These are phyloP conservation scores for Orthosia cruda DNA, from an alignment of 2,888 invertebrate genomes.

Conservation along the genomic window DNA sequence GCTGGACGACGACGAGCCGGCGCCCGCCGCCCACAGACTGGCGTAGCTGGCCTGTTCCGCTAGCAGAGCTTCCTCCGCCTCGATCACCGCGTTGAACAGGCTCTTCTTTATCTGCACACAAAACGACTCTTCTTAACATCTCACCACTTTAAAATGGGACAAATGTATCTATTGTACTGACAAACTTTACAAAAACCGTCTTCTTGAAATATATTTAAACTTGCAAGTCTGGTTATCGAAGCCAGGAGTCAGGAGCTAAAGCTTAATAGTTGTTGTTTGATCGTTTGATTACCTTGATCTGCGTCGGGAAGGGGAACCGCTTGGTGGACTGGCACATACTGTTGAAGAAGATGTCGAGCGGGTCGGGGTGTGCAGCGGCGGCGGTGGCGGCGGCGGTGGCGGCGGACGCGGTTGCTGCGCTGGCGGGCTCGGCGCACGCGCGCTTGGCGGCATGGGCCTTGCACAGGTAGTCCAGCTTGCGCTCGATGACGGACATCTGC, in stretches of 20 bases:
- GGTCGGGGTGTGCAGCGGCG: constrained; percentile 75
- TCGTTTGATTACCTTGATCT: constrained; percentile 74
- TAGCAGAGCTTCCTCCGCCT: constrained; percentile 86
- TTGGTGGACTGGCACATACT: constrained; percentile 89
- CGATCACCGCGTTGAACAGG: constrained; percentile 85
- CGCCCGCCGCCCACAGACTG: constrained; percentile 83
- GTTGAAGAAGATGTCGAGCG: constrained; percentile 88
- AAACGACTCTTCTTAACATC: background rate
- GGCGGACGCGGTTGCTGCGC: too few species aligned
- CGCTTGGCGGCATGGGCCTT: constrained; percentile 71
- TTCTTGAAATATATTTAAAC: background rate
- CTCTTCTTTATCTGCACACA: constrained; percentile 79
- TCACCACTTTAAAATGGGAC: background rate
- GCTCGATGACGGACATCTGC: constrained; percentile 79
- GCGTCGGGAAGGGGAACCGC: constrained; percentile 85
- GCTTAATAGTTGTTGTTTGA: background rate
- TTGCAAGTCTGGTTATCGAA: background rate
- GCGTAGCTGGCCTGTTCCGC: constrained; percentile 88
- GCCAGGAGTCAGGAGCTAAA: background rate
- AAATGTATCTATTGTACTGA: too few species aligned
- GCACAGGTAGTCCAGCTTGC: constrained; percentile 83
- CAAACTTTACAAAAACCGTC: background rate
- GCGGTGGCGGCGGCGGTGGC: constrained; percentile 39
- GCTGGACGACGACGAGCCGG: constrained; percentile 78
- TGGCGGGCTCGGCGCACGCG: constrained; percentile 68